Conservation (phyloP, 1,140 invertebrate genomes). For the Tribolium madens region DNA sequence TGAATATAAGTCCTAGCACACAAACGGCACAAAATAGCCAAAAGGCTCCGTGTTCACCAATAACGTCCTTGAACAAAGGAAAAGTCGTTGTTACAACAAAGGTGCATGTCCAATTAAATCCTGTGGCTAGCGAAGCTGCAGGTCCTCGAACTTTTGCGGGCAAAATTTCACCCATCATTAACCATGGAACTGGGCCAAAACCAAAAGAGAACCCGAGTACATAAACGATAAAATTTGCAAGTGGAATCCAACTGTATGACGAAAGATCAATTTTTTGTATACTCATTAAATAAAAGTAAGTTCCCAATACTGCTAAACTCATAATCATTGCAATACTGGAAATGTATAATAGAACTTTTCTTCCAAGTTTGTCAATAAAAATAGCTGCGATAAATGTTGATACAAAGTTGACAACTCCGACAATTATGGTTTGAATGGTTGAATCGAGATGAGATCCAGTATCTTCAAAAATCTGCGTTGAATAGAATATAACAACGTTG, state of each 20-base stretch:
- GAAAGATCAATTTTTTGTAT: conserved; percentile 68
- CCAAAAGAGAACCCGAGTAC: conserved; percentile 92
- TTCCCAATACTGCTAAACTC: conserved; percentile 77
- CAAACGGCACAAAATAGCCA: conserved; percentile 86
- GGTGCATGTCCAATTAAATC: conserved; percentile 90
- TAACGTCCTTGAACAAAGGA: conserved; percentile 72
- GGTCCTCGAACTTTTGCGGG: conserved; percentile 84
- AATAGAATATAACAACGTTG: conserved; percentile 94
- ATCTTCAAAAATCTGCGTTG: conserved; percentile 84
- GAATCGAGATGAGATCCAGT: conserved; percentile 81
- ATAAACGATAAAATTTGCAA: conserved; percentile 86
- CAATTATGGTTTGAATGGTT: conserved; percentile 82
- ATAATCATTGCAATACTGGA: conserved; percentile 82
- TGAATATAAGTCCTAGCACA: conserved; percentile 80
- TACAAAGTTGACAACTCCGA: conserved; percentile 89
- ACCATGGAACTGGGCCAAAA: conserved; percentile 93
- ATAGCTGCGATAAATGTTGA: conserved; percentile 88
- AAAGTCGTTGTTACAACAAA: conserved; percentile 94
- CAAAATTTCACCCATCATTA: conserved; percentile 93
- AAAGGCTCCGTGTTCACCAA: conserved; percentile 82
- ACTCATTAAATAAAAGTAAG: conserved; percentile 80
- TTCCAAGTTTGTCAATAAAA: conserved; percentile 85
- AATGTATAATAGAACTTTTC: conserved; percentile 87
- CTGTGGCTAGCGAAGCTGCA: conserved; percentile 86
- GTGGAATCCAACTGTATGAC: conserved; percentile 81